Evolutionary conservation across 1,140 invertebrate species (phyloP), one percentile per base, ranked within the genome.

Genomic region (Drosophila sulfurigaster): DNA sequence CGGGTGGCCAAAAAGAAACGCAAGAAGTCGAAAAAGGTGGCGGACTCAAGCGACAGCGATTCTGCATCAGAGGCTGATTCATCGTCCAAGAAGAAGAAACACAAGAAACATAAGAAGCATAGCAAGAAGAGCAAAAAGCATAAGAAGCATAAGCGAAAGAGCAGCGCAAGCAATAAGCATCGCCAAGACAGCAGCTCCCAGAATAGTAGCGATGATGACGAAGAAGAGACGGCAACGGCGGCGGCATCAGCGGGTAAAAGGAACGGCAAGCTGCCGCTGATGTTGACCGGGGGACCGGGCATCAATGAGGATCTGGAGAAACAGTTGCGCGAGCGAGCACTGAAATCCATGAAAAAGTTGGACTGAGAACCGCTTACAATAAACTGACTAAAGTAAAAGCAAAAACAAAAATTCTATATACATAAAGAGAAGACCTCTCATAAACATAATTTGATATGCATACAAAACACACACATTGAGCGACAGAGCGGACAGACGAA

Each of bases 261-360:
- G 4, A 89, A 89, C 25, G 85, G 81, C 8, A 89, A 89, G 32
- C 46, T 89, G 35, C 68, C 80, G 35, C 30, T 96, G 95, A 25
- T 92, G 88, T 94, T 96, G 48, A 95, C 95, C 15, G 92, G 93
- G 11, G 91, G 71, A 1, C 51, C 90, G 80, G 95, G 95, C 51
- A 92, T 95, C 48, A 95, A 95, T 82, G 97, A 98, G 82, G 96
- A 97, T 93, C 93, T 97, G 62, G 97, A 98, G 90, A 97, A 96
- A 88, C 97, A 96, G 93, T 93, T 98, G 73, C 94, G 97, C n/a
- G 97, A 98, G 92, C 95, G 96, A 79, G 97, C 97, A 35, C 93
- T 98, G 10, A 95, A 94, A 78, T 94, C 94, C 2, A 95, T 95
- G 94, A 95, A 94, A 60, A 94, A 94, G 74, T 71, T 88, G 85